Conservation (phyloP, 2,888 invertebrate species). For the Carabus problematicus region DNA sequence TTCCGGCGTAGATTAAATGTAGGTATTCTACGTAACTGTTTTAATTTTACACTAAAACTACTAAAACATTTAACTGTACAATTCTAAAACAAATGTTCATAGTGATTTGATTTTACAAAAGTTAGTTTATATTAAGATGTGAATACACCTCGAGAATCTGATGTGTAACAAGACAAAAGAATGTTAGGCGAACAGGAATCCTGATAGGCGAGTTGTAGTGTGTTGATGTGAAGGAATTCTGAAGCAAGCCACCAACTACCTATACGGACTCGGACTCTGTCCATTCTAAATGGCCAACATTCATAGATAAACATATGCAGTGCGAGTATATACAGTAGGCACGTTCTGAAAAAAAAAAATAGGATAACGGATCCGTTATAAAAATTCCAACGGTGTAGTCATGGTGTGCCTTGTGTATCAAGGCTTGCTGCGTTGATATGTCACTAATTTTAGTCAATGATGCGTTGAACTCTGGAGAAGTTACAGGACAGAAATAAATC, state of each 20-base stretch:
- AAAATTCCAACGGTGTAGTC: not conserved
- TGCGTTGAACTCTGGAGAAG: conserved; percentile 38
- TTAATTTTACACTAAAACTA: no score
- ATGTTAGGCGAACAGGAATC: conserved; percentile 1
- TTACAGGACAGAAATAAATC: conserved; percentile 40
- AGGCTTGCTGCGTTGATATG: conserved; percentile 37
- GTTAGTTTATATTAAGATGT: no score
- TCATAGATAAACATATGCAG: not conserved
- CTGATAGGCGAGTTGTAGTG: not conserved
- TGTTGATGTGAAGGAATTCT: no score
- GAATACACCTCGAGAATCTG: not conserved
- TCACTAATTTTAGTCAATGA: conserved; percentile 43
- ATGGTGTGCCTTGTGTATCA: conserved; percentile 22
- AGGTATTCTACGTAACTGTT: no score
- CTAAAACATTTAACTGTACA: no score
- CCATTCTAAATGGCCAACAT: conserved; percentile 3
- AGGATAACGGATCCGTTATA: not conserved
- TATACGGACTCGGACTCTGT: no score
- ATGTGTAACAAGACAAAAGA: not conserved
- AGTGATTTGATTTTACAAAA: no score
- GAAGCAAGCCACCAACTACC: no score
- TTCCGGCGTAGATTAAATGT: no score
- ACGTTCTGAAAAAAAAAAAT: not conserved
- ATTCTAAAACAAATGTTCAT: no score
- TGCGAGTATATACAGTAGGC: conserved; percentile 1